Base-by-base conservation (phyloP, 2,888 invertebrate genomes). In the Galerucella nymphaeae region DNA sequence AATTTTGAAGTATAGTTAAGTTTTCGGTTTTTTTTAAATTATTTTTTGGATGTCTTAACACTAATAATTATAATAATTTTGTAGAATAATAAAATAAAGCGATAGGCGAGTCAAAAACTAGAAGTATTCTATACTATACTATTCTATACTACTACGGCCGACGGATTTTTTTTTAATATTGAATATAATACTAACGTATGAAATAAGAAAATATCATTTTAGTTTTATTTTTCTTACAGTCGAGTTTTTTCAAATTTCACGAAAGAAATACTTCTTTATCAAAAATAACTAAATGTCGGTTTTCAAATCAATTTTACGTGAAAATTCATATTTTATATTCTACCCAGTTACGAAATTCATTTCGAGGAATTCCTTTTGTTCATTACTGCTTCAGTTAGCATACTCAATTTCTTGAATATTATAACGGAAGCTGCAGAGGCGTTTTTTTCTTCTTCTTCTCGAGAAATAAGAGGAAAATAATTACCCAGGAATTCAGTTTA, bases 331-430 rank as follows among this genome's bases (percentile, higher is more conserved):
- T 70, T 77, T 78, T 72, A 65, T 74, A 76, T 77, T 77, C 75
- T 70, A 72, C 72, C 71, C 73, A 68, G 77, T 74, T 75, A 75
- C 74, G 77, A 78, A 78, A 74, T 76, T 73, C 79, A 68, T 74
- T 76, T 72, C 75, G 72, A 74, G 62, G 71, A 75, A 77, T 77
- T 76, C 77, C 76, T 78, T 77, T 77, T 77, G 76, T 78, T 77
- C 78, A 77, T 76, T 77, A 77, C 70, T 75, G 72, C 74, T 75
- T 73, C 76, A 78, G 73, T 75, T 75, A 75, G 74, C 65, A 68
- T 73, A 75, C 76, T 72, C 72, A 72, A 72, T 78, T 78, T 73
- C 73, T 77, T 76, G 76, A 78, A 77, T 72, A 77, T 72, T 72
- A 57, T 57, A 18, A 57, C 11, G 23, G 57, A 23, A 23, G 11